Conservation (phyloP, 1,140 invertebrate genomes). For the Lepidurus packardi region DNA sequence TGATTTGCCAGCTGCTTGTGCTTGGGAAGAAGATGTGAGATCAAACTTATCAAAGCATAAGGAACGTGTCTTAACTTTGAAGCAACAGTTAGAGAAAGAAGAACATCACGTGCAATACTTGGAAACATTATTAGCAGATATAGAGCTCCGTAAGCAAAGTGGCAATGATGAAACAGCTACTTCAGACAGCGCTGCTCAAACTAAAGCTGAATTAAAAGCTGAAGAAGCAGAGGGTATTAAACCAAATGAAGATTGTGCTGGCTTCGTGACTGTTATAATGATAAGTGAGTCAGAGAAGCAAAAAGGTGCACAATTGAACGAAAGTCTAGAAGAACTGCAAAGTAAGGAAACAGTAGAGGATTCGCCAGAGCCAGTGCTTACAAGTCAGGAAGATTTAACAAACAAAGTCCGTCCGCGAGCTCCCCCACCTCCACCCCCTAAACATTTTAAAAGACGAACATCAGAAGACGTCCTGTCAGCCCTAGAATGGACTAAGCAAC, state of each 20-base stretch:
- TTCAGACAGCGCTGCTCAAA: neutral
- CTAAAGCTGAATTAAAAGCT: slow-evolving; percentile 36
- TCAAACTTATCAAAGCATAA: slow-evolving; percentile 81
- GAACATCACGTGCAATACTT: slow-evolving; percentile 84
- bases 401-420: slow-evolving; percentile 19
- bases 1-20: slow-evolving; percentile 76
- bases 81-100: slow-evolving; percentile 79
- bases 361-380: neutral
- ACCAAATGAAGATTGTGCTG: slow-evolving; percentile 11
- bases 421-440: slow-evolving; percentile 11
- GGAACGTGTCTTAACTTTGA: slow-evolving; percentile 63
- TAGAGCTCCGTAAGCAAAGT: slow-evolving; percentile 52
- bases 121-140: slow-evolving; percentile 61
- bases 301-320: neutral
- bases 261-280: slow-evolving; percentile 32
- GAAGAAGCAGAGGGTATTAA: slow-evolving; percentile 31
- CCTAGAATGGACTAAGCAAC: slow-evolving; percentile 33
- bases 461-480: slow-evolving; percentile 25
- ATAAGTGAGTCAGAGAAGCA: slow-evolving; percentile 23
- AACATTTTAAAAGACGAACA: slow-evolving; percentile 24
- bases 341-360: neutral
- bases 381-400: neutral
- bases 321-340: neutral
- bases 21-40: slow-evolving; percentile 84
- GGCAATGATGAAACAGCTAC: slow-evolving; percentile 58